These are phyloP conservation scores for Cephalopachus bancanus DNA, from an alignment of 2,797 vertebrate genomes.

Conservation along the genomic window DNA sequence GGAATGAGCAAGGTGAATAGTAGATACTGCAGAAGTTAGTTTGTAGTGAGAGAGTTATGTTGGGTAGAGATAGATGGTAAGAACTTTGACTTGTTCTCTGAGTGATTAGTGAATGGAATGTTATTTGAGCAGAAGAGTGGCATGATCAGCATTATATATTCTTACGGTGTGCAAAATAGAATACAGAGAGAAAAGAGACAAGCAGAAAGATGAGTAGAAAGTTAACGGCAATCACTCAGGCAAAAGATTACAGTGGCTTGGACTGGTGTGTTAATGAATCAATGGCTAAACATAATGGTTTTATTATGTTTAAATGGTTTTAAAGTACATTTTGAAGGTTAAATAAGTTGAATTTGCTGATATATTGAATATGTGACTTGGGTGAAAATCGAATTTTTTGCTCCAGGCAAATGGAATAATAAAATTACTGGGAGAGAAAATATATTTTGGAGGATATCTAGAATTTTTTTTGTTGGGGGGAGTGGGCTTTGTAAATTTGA, in stretches of 20 bases:
- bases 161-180: not conserved
- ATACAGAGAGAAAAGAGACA: not conserved
- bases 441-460: not conserved
- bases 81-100: not conserved
- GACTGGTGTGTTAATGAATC: not conserved
- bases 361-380: not conserved
- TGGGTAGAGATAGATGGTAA: not conserved
- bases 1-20: not conserved
- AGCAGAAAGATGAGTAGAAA: not conserved
- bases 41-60: not conserved
- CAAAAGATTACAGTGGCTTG: not conserved
- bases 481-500: not conserved
- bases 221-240: not conserved
- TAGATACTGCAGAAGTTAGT: not conserved
- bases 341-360: not conserved
- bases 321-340: not conserved
- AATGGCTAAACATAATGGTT: not conserved
- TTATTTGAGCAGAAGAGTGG: not conserved
- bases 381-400: not conserved
- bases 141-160: not conserved
- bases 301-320: not conserved
- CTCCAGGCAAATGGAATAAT: not conserved
- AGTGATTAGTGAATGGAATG: not conserved
- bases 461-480: not conserved
- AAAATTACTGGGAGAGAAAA: not conserved